Evolutionary conservation across 2,888 invertebrate species (phyloP).

Genomic region (Oscheius myriophilus): DNA sequence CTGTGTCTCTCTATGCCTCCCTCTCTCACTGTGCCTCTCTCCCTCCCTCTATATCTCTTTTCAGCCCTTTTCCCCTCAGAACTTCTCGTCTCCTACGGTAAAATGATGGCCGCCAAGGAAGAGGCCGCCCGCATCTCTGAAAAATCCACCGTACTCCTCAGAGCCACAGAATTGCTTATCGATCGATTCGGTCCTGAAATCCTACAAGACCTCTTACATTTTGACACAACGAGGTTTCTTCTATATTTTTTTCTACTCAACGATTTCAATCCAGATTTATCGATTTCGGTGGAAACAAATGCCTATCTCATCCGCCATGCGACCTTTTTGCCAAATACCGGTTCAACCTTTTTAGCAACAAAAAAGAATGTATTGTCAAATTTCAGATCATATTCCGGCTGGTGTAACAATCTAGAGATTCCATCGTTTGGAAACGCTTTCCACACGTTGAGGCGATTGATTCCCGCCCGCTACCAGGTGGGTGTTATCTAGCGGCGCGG

Average conservation of each 20-base stretch:
- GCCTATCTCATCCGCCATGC: background rate
- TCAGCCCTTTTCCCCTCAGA: background rate
- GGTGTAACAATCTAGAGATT: constrained; percentile 68
- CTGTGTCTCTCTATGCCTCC: background rate
- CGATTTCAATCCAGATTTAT: constrained; percentile 2
- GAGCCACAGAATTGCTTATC: constrained; percentile 35
- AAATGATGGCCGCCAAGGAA: constrained; percentile 64
- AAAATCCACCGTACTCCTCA: constrained; percentile 56
- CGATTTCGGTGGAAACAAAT: constrained; percentile 2
- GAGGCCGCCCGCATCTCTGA: constrained; percentile 60
- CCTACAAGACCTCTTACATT: constrained; percentile 1
- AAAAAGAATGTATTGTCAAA: background rate
- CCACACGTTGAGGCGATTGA: constrained; percentile 56
- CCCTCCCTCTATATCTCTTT: background rate
- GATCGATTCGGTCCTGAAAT: constrained; percentile 25
- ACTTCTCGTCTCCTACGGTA: constrained; percentile 49
- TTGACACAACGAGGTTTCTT: constrained; percentile 12
- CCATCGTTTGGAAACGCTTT: constrained; percentile 64
- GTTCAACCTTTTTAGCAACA: background rate
- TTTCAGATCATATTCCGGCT: constrained; percentile 59
- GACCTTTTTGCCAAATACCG: constrained; percentile 12
- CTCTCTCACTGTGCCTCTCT: background rate
- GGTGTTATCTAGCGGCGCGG: constrained; percentile 24
- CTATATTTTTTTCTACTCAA: background rate
- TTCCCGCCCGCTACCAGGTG: constrained; percentile 63